Evolutionary conservation across 1,140 invertebrate species (phyloP), one percentile per base, ranked within the genome.

Genomic region (Neodiprion lecontei): DNA sequence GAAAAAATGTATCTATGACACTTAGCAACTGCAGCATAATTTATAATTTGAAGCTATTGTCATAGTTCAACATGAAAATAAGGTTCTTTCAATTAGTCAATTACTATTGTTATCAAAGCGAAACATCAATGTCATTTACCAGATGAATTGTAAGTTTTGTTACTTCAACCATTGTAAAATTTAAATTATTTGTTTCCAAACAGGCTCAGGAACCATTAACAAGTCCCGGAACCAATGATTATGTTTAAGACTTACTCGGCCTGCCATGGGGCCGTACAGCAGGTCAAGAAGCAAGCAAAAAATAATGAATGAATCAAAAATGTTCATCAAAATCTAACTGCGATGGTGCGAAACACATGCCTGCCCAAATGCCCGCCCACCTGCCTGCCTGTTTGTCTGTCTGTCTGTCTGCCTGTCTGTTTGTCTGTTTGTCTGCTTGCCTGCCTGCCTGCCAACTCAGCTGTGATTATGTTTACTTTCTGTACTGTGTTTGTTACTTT

Each of bases 141-240:
- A 2, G 28, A 5, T 40, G 28, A 5, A 40, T 40, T 40, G 28
- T 40, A 40, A 40, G 1, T 40, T 40, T 40, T 40, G 4, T 61
- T 61, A 17, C 5, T 61, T 61, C 53, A 61, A 61, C 9, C n/a
- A 17, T 61, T 61, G 53, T 17, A 17, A 61, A 17, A 61, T 17
- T 61, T 61, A 61, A 5, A 61, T 5, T 14, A 9, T 17, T 5
- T 61, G 53, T 84, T 82, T 86, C 77, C 87, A 90, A 89, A 9
- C 89, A 94, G 93, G 92, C 92, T 78, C 92, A 93, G 87, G 92
- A 94, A 88, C 93, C 93, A 73, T 89, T 94, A 80, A 94, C 92
- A 76, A 91, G 90, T 86, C 91, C 92, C 81, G 91, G 91, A 82
- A 92, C 91, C 83, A 93, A 93, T 88, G 92, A 94, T 81, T 93